Evolutionary conservation across 1,140 invertebrate genomes (phyloP), one percentile per base, ranked within the genome.

Genomic region (Euschistus heros): DNA sequence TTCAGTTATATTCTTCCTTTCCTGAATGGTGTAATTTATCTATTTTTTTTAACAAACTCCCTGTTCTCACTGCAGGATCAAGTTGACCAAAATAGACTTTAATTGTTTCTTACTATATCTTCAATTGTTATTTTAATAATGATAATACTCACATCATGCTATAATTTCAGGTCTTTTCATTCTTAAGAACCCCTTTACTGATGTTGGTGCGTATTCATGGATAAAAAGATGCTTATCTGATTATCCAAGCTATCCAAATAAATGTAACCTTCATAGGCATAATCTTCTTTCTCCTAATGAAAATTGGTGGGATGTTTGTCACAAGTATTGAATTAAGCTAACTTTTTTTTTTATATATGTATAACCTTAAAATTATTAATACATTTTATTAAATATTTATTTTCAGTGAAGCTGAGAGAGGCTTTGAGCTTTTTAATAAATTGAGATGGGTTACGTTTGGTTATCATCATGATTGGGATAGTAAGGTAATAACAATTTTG

Each of bases 401-500:
- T 54, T 55, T 22, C 27, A 75, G 73, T 61, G 68, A 69, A 37
- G 52, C 60, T 26, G 67, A 71, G 18, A 68, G 66, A 62, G 66
- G 68, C 18, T 68, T 69, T 27, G 60, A 69, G 14, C 70, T 81
- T n/a, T 67, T 77, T 47, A 69, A 76, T 52, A 89, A 89, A 73
- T 78, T 97, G 64, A 78, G 93, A 71, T 97, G 94, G 94, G 82
- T 86, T 17, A 97, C 94, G 2, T 75, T 97, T 42, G 94, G 94
- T 20, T 97, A 95, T 75, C 94, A 97, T 76, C 92, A 97, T 75
- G 85, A 97, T 76, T 97, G 94, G 94, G 85, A 94, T 72, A 90
- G 89, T 54, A 97, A 97, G 81, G 81, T 89, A 78, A 66, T 26
- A n/a, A n/a, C n/a, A n/a, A n/a, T n/a, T n/a, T n/a, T n/a, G n/a